phyloP scores from a whole-genome alignment of 2,113 vertebrate genomes.

The Capreolus pygargus region DNA sequence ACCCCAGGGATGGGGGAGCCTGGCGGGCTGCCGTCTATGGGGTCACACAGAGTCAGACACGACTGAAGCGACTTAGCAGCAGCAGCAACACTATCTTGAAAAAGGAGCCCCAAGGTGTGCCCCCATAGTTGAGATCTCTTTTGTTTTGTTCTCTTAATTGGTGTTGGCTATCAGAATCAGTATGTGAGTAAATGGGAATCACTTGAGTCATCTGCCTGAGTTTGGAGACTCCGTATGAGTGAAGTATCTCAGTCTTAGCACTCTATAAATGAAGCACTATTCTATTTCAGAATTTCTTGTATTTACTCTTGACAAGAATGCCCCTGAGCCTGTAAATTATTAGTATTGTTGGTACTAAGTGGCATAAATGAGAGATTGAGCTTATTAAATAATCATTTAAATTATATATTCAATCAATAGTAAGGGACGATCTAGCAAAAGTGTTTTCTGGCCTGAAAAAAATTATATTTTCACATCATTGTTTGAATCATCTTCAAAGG shows the following conservation, averaged over 20 bases:
- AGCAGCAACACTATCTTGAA: background rate
- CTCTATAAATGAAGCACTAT: background rate
- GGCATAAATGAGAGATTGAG: background rate
- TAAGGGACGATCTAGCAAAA: background rate
- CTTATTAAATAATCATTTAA: background rate
- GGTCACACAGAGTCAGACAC: too few species aligned
- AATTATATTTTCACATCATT: background rate
- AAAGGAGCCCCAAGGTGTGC: background rate
- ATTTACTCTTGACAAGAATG: background rate
- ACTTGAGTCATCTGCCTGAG: background rate
- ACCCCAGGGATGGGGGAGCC: too few species aligned
- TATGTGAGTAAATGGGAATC: background rate
- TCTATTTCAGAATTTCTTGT: slow-evolving; percentile 33
- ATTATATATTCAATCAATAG: background rate
- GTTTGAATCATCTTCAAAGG: background rate
- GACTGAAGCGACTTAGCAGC: too few species aligned
- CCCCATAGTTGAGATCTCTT: background rate
- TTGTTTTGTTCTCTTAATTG: background rate
- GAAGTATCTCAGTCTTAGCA: background rate
- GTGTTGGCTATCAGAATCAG: background rate
- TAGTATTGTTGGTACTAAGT: background rate
- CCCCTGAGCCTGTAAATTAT: background rate
- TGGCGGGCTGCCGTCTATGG: too few species aligned
- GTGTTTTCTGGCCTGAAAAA: background rate
- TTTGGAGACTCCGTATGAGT: background rate